phyloP scores from a whole-genome alignment of 2,888 invertebrate species.

The Spialia ferax region DNA sequence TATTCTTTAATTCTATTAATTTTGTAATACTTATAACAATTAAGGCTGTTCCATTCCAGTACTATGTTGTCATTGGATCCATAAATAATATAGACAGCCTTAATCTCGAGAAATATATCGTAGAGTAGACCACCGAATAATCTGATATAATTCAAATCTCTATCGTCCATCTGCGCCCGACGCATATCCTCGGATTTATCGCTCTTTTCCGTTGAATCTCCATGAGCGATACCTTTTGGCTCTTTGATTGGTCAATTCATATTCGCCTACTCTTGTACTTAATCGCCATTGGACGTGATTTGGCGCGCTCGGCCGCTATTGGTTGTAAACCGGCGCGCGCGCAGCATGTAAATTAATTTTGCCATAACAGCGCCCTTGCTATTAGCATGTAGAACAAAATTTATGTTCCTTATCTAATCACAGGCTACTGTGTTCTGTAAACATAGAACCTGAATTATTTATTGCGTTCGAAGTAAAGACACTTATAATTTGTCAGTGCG shows the following conservation, averaged over 20 bases:
- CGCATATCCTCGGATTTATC: conserved; percentile 26
- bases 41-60: no score
- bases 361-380: conserved; percentile 36
- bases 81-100: conserved; percentile 14
- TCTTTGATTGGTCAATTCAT: conserved; percentile 23
- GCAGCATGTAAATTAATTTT: conserved; percentile 33
- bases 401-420: conserved; percentile 53
- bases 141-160: conserved; percentile 35
- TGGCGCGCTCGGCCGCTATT: conserved; percentile 5
- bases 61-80: neutral
- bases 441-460: conserved; percentile 31
- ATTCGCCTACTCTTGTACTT: conserved; percentile 16
- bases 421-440: conserved; percentile 44
- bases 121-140: conserved; percentile 9
- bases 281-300: neutral
- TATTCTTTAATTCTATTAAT: no score
- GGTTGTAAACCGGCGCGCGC: conserved; percentile 17
- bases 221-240: conserved; percentile 19
- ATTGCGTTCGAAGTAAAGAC: conserved; percentile 27
- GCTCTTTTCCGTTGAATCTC: conserved; percentile 24
- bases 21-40: no score
- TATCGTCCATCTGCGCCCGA: conserved; percentile 27
- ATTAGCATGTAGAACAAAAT: conserved; percentile 48
- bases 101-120: conserved; percentile 11
- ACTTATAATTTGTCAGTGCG: conserved; percentile 33